These are phyloP conservation scores for Galbula dea DNA, from an alignment of 2,113 vertebrate genomes.

Conservation along the genomic window DNA sequence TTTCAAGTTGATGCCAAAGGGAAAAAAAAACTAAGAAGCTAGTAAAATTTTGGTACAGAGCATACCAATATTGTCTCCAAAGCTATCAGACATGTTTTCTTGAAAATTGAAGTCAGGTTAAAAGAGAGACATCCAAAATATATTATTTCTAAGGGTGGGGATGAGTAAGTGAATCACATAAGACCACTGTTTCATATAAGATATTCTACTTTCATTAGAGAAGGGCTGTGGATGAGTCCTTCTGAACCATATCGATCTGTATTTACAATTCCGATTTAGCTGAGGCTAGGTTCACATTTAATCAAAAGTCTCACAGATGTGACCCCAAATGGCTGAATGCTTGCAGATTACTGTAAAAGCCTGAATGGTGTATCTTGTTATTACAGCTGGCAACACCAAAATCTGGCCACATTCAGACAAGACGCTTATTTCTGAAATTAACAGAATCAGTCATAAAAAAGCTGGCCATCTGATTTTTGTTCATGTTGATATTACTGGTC, in stretches of 20 bases:
- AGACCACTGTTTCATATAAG: background rate
- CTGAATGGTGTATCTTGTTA: background rate
- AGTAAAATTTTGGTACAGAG: constrained; percentile 46
- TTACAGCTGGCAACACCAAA: background rate
- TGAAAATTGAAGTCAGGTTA: constrained; percentile 55
- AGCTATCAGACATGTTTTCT: constrained; percentile 46
- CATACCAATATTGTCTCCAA: constrained; percentile 50
- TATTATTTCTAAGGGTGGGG: constrained; percentile 25
- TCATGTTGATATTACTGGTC: background rate
- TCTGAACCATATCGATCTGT: background rate
- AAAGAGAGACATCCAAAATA: constrained; percentile 39
- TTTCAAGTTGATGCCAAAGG: constrained; percentile 52
- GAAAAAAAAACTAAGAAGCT: background rate
- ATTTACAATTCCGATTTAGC: background rate
- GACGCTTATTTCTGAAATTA: background rate
- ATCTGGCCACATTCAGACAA: background rate
- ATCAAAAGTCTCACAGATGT: background rate
- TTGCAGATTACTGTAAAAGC: background rate
- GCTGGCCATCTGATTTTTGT: background rate
- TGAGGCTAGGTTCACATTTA: background rate
- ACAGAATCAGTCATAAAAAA: background rate
- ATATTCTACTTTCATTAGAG: background rate
- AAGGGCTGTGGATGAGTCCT: background rate
- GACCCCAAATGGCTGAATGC: background rate
- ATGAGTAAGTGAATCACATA: background rate